phyloP scores from a whole-genome alignment of 2,797 vertebrate genomes.

The Geotrypetes seraphini region DNA sequence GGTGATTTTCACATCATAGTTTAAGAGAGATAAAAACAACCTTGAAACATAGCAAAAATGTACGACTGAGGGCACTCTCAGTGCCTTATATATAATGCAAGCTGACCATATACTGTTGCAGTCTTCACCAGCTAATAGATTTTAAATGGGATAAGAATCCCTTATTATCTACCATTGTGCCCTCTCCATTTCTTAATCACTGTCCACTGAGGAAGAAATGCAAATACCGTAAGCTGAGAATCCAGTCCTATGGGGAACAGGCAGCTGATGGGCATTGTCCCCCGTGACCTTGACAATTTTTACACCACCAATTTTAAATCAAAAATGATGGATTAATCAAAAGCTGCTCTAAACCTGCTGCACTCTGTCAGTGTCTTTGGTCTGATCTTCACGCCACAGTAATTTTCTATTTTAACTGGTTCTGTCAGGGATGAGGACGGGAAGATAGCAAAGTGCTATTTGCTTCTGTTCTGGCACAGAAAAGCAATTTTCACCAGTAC shows the following conservation, averaged over 20 bases:
- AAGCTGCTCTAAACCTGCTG: conserved; percentile 48
- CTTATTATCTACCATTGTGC: neutral
- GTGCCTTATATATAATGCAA: too few relatives aligned
- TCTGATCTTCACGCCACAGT: conserved; percentile 54
- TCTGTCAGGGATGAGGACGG: conserved; percentile 41
- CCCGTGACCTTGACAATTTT: conserved; percentile 47
- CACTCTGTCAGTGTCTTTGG: conserved; percentile 39
- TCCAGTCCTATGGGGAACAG: conserved; percentile 8
- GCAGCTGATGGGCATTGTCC: conserved; percentile 16
- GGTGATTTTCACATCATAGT: too few relatives aligned
- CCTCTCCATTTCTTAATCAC: neutral
- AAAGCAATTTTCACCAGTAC: conserved; percentile 40
- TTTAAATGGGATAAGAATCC: too few relatives aligned
- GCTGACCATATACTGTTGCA: too few relatives aligned
- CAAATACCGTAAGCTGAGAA: neutral
- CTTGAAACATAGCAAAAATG: too few relatives aligned
- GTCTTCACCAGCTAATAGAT: too few relatives aligned
- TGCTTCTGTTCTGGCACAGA: conserved; percentile 28
- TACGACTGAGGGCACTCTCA: too few relatives aligned
- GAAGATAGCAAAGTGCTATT: conserved; percentile 43
- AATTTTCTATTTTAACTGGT: conserved; percentile 51
- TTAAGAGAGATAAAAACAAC: too few relatives aligned
- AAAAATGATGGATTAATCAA: conserved; percentile 68
- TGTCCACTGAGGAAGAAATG: conserved; percentile 2
- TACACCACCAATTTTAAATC: conserved; percentile 49